Evolutionary conservation across 2,113 vertebrate genomes (phyloP).

Genomic region (Brienomyrus longianalis): DNA sequence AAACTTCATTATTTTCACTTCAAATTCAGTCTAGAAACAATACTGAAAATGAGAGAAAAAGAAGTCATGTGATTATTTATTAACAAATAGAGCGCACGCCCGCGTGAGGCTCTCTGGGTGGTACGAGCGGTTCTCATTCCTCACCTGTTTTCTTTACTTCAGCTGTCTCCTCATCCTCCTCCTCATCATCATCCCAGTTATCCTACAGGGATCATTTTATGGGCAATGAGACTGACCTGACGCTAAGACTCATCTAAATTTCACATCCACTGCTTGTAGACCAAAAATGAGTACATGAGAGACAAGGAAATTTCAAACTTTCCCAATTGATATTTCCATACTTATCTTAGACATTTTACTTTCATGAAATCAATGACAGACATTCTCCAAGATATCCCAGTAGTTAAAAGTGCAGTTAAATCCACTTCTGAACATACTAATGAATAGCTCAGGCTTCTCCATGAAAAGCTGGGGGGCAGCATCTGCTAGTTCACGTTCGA

Average conservation of each 20-base stretch:
- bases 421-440: not conserved
- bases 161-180: slow-evolving; percentile 54
- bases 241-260: not conserved
- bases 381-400: not conserved
- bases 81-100: not conserved
- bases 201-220: slow-evolving; percentile 60
- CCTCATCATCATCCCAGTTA: slow-evolving; percentile 90
- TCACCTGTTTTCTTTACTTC: slow-evolving; percentile 65
- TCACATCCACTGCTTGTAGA: not conserved
- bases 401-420: not conserved
- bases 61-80: not conserved
- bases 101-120: not conserved
- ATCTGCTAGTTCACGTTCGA: no score
- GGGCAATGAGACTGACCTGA: not conserved
- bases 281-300: not conserved
- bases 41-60: slow-evolving; percentile 8
- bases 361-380: not conserved
- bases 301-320: not conserved
- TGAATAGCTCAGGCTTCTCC: not conserved
- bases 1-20: not conserved
- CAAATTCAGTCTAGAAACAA: not conserved
- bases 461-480: not conserved
- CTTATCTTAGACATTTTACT: not conserved
- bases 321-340: not conserved
- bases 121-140: not conserved